Evolutionary conservation across 2,797 vertebrate genomes (phyloP).

Genomic region (Coreius guichenoti): DNA sequence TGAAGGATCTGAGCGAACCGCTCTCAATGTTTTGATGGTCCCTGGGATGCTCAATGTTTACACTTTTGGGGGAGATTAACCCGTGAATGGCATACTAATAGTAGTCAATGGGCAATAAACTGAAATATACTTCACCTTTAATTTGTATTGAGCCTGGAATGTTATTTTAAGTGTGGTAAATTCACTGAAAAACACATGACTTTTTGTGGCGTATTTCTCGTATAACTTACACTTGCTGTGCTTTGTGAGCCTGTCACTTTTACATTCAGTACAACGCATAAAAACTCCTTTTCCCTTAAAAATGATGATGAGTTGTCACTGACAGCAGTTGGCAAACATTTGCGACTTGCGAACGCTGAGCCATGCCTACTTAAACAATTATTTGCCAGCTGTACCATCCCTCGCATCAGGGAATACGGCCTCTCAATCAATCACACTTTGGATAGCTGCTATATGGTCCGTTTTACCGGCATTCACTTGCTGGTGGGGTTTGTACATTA

Average conservation of each 20-base stretch:
- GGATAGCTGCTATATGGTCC: constrained; percentile 44
- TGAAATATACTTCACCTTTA: neutral
- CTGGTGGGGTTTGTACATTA: constrained; percentile 35
- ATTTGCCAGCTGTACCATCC: constrained; percentile 37
- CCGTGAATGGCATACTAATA: too few species aligned
- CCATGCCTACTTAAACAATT: constrained; percentile 45
- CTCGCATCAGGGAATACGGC: constrained; percentile 9
- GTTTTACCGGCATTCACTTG: constrained; percentile 9
- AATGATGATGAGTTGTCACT: constrained; percentile 1
- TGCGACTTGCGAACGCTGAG: constrained; percentile 31
- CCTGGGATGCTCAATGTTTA: too few species aligned
- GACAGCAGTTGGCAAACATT: constrained; percentile 36
- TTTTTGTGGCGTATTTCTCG: neutral
- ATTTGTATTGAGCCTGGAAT: neutral
- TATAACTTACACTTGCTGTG: neutral
- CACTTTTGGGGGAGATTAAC: too few species aligned
- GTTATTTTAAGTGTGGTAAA: neutral
- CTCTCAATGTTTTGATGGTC: too few species aligned
- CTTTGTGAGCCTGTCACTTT: neutral
- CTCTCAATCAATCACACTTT: constrained; percentile 42
- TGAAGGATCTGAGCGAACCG: too few species aligned
- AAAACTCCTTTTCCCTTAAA: neutral
- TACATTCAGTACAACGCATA: neutral
- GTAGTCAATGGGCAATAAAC: too few species aligned
- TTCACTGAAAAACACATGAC: neutral